Percentiles rank a stretch among this genome's conserved stretches.
phyloP scores from a whole-genome alignment of 2,113 vertebrate genomes.

The Genyomyrus donnyi region DNA sequence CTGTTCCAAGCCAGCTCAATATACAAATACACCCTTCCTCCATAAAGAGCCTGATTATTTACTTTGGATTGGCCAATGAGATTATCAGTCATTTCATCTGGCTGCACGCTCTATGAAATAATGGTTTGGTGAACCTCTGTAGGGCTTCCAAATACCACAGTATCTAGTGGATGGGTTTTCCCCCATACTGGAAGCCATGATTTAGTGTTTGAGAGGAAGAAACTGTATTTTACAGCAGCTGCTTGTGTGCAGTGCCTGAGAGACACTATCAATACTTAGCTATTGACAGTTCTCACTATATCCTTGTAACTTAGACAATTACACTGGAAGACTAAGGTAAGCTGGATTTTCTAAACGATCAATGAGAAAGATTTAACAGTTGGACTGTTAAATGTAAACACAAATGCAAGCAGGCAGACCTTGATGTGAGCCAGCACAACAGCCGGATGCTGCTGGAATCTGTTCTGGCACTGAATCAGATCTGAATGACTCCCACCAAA shows the following conservation, averaged over 20 bases:
- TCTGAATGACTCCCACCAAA: neutral
- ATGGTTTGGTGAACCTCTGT: neutral
- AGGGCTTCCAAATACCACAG: neutral
- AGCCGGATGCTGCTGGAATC: neutral
- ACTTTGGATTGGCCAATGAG: neutral
- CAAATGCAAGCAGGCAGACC: neutral
- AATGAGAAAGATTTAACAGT: neutral
- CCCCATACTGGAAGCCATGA: neutral
- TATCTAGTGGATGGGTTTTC: neutral
- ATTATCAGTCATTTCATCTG: conserved; percentile 15
- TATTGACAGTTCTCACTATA: neutral
- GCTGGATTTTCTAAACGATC: neutral
- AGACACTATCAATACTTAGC: neutral
- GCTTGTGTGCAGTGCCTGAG: neutral
- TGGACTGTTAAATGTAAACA: neutral
- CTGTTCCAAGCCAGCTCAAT: neutral
- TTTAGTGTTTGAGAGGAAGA: neutral
- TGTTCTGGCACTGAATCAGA: neutral
- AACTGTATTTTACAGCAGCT: neutral
- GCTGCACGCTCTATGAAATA: neutral
- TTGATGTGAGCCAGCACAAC: neutral
- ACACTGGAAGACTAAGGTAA: neutral
- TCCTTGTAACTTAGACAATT: neutral
- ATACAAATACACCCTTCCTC: conserved; percentile 13
- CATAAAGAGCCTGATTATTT: neutral